phyloP scores from a whole-genome alignment of 2,797 vertebrate genomes.

The Vultur gryphus region DNA sequence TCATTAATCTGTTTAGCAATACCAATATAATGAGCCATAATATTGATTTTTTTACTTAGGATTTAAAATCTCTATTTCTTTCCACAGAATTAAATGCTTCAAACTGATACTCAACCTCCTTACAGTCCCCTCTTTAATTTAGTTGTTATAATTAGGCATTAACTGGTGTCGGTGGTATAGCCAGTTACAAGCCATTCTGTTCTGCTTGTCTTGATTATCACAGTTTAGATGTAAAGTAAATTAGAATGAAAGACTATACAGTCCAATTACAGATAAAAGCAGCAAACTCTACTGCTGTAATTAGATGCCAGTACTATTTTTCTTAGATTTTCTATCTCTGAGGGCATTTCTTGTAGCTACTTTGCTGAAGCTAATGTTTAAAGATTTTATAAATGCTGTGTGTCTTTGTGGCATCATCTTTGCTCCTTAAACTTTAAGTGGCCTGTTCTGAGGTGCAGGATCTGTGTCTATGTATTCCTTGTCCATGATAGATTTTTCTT shows the following conservation, averaged over 20 bases:
- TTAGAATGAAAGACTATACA: conserved; percentile 99
- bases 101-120: conserved; percentile 87
- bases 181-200: conserved; percentile 98
- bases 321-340: conserved; percentile 90
- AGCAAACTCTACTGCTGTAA: conserved; percentile 96
- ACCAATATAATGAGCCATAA: conserved; percentile 81
- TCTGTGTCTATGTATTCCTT: not conserved
- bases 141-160: conserved; percentile 99
- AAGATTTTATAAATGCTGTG: conserved; percentile 56
- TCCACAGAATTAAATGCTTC: conserved; percentile 91
- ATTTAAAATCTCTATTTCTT: conserved; percentile 88
- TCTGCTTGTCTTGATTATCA: conserved; percentile 99
- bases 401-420: conserved; percentile 41
- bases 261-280: conserved; percentile 99
- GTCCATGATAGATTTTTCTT: not conserved
- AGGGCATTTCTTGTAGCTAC: conserved; percentile 90
- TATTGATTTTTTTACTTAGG: conserved; percentile 80
- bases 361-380: conserved; percentile 76
- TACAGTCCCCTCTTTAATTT: conserved; percentile 96
- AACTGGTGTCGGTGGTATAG: conserved; percentile 98
- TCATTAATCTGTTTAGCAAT: conserved; percentile 82
- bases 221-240: conserved; percentile 99
- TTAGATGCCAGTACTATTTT: conserved; percentile 98
- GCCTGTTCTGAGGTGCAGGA: not conserved
- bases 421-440: not conserved